Conservation (phyloP, 2,113 vertebrate species). For the Plectropomus leopardus region DNA sequence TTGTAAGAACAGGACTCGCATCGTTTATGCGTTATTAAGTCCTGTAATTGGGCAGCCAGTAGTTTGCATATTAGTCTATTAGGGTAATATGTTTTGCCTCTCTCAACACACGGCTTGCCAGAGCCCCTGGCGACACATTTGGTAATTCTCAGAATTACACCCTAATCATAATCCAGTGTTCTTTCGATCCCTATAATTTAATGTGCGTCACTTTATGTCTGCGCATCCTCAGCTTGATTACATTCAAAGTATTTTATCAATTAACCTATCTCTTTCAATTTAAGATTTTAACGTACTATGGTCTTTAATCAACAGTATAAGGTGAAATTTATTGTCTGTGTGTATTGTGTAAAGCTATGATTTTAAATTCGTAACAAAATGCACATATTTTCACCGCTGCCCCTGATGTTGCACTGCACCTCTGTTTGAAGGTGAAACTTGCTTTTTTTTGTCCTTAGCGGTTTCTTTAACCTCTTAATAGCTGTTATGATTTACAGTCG, state of each 20-base stretch:
- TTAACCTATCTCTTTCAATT: constrained; percentile 33
- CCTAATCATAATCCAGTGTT: constrained; percentile 96
- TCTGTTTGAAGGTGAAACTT: constrained; percentile 52
- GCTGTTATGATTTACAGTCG: constrained; percentile 36
- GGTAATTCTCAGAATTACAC: constrained; percentile 96
- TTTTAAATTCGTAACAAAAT: neutral
- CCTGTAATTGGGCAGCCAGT: constrained; percentile 97
- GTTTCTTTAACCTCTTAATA: constrained; percentile 53
- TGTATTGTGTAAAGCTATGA: neutral
- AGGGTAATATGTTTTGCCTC: constrained; percentile 98
- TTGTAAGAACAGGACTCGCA: constrained; percentile 96
- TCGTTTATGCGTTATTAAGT: constrained; percentile 99
- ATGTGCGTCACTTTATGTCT: constrained; percentile 50
- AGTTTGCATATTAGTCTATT: constrained; percentile 99
- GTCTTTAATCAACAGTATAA: neutral
- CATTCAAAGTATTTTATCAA: constrained; percentile 59
- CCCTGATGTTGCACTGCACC: neutral
- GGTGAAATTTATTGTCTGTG: neutral
- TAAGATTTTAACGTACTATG: neutral
- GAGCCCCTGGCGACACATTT: constrained; percentile 91
- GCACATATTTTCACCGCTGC: neutral
- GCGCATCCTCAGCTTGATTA: constrained; percentile 41
- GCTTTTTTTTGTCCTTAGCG: constrained; percentile 39
- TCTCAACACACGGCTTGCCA: constrained; percentile 92
- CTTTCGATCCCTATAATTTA: constrained; percentile 93